These are phyloP conservation scores for Apodemus agrarius DNA, from an alignment of 2,797 vertebrate species.

Conservation along the genomic window DNA sequence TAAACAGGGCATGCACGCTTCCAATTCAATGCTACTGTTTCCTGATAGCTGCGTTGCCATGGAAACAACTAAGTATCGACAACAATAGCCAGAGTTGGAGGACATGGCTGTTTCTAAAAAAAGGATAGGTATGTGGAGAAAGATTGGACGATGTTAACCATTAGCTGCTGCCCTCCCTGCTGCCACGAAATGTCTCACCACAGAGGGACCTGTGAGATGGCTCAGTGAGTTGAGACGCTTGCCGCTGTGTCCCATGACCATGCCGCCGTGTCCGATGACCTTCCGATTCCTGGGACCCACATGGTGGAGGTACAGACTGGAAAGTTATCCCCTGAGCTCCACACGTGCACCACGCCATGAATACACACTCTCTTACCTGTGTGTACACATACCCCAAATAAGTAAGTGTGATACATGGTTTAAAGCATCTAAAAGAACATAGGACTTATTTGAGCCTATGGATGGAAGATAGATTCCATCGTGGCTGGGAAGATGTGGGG, in stretches of 20 bases:
- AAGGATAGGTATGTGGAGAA: background rate
- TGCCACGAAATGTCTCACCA: background rate
- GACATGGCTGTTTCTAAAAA: background rate
- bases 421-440: background rate
- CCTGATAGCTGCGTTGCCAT: background rate
- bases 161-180: background rate
- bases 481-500: background rate
- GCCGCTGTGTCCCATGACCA: too few relatives aligned
- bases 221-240: background rate
- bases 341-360: background rate
- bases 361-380: background rate
- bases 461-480: background rate
- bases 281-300: background rate
- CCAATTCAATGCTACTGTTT: background rate
- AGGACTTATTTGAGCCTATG: background rate
- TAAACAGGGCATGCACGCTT: background rate
- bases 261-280: background rate
- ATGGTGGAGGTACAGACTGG: background rate
- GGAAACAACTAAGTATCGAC: constrained; percentile 36
- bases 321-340: background rate
- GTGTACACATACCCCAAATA: background rate
- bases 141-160: background rate
- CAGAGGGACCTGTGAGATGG: background rate
- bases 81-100: background rate
- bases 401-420: background rate